These are phyloP conservation scores for Fragum fragum DNA, from an alignment of 2,888 invertebrate genomes.

Conservation along the genomic window DNA sequence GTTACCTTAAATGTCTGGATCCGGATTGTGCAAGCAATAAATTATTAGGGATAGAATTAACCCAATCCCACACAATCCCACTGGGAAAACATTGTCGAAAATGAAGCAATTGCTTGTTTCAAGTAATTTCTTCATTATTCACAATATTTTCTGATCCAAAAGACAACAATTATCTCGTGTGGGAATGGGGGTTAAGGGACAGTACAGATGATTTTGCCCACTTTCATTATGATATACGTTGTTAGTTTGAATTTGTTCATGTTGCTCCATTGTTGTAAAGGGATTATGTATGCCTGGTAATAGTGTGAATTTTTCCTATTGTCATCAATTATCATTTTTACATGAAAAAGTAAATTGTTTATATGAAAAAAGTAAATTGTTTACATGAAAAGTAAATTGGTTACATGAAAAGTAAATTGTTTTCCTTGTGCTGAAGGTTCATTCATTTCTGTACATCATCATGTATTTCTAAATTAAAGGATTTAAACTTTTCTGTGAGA, in stretches of 20 bases:
- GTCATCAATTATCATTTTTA: not conserved
- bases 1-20: not conserved
- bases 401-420: not conserved
- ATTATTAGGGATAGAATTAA: not conserved
- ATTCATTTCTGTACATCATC: not conserved
- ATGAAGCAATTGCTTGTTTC: too few species aligned
- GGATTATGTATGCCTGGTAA: not conserved
- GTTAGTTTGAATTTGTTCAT: not conserved
- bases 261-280: not conserved
- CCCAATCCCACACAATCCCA: too few species aligned
- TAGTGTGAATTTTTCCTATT: not conserved
- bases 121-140: too few species aligned
- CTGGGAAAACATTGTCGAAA: too few species aligned
- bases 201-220: not conserved
- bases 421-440: not conserved
- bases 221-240: not conserved
- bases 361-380: too few species aligned
- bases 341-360: not conserved
- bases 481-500: not conserved
- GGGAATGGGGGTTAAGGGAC: not conserved
- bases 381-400: too few species aligned
- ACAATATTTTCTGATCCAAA: too few species aligned
- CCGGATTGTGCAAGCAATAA: not conserved
- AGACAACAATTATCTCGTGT: too few species aligned
- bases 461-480: constrained; percentile 5